Evolutionary conservation across 2,797 vertebrate species (phyloP).

Genomic region (Pitangus sulphuratus): DNA sequence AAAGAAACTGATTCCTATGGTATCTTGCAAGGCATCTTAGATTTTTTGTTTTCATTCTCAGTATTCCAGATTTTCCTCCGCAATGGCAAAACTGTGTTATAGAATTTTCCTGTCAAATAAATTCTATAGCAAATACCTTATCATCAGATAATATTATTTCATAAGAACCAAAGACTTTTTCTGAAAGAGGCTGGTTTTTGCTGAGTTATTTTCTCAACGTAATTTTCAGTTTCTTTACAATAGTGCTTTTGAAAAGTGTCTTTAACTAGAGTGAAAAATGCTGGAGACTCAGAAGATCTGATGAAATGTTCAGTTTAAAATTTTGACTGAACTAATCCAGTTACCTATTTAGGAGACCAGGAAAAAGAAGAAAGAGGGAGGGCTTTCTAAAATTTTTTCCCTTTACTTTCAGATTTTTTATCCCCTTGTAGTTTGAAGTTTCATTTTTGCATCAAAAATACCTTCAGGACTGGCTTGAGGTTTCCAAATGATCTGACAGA

Average conservation of each 20-base stretch:
- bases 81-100: neutral
- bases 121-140: neutral
- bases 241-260: neutral
- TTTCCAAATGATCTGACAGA: neutral
- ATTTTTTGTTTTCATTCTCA: neutral
- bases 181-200: neutral
- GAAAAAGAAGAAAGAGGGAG: neutral
- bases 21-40: neutral
- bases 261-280: neutral
- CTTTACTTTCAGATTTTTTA: neutral
- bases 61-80: neutral
- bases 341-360: neutral
- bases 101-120: neutral
- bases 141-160: neutral
- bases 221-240: neutral
- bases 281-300: neutral
- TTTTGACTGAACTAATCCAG: neutral
- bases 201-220: neutral
- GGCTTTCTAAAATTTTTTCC: neutral
- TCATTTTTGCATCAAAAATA: neutral
- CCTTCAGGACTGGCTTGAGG: neutral
- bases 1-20: neutral
- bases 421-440: neutral
- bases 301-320: neutral
- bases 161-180: neutral